Base-by-base conservation (phyloP, 1,140 invertebrate species). In the Condylostylus longicornis region DNA sequence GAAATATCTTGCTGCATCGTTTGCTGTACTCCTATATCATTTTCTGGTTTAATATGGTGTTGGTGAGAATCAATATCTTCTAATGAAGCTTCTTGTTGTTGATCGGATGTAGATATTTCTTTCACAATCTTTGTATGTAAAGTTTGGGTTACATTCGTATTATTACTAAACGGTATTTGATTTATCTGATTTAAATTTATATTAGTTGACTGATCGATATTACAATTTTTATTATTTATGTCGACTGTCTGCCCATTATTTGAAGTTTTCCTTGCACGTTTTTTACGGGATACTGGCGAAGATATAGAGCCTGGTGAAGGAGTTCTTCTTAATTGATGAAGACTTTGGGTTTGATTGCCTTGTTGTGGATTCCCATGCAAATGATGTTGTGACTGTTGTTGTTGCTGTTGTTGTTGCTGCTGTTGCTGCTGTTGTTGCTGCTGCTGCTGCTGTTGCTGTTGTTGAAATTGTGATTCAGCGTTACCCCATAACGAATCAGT, bases 181-280 rank as follows among this genome's bases (percentile, higher is more conserved):
- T 37, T 50, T 54, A 59, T 59, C 25, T 59, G 56, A 25, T 53
- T 51, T 19, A 60, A 46, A 38, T 49, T 60, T 10, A 60, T 44
- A 5, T 35, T 30, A 33, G 21, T 35, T 18, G 40, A 5, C 17
- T 9, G 3, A 19, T 14, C 13, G 15, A 30, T 25, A 12, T 10
- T 18, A 23, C 13, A 4, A 41, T 10, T 15, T 32, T 4, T 32
- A 4, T 18, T 32, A 13, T 45, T 51, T 32, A 13, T 54, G 43
- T 23, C 44, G 50, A 13, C 17, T 4, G 10, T 4, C 51, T 49
- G 49, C 56, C 55, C 55, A 53, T 56, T 58, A 49, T 58, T 59
- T 46, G 79, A 82, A 32, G 76, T 73, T 61, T 80, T 81, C 42
- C 79, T 63, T 47, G 80, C 65, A 41, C 79, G 61, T 58, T 77